Evolutionary conservation across 2,113 vertebrate species (phyloP).

Genomic region (Sturnira hondurensis): DNA sequence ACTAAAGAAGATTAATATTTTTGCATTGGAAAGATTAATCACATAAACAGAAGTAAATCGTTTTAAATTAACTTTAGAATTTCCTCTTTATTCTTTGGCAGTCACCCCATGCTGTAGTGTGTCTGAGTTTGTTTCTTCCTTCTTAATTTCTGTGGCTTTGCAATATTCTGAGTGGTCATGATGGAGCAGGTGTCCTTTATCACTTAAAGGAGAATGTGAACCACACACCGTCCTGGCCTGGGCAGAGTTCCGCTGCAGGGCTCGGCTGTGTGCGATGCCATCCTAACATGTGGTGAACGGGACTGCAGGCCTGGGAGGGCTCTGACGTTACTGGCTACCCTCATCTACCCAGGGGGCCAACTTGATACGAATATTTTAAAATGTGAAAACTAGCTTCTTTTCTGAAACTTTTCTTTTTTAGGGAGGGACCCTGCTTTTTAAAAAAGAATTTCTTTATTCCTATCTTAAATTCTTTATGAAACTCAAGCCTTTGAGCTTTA

Average conservation of each 20-base stretch:
- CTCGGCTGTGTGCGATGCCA: not conserved
- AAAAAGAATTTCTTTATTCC: constrained; percentile 28
- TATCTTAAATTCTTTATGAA: not conserved
- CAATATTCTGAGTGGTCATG: not conserved
- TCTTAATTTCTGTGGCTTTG: constrained; percentile 30
- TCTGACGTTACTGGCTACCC: not conserved
- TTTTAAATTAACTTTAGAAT: constrained; percentile 3
- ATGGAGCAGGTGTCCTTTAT: not conserved
- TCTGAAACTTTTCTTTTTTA: not conserved
- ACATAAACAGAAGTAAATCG: constrained; percentile 34
- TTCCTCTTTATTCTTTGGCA: constrained; percentile 27
- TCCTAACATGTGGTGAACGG: rapidly evolving
- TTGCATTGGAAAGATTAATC: constrained; percentile 57
- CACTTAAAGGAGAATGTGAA: not conserved
- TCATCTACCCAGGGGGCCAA: not conserved
- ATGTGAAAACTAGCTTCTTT: not conserved
- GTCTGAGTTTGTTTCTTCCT: constrained; percentile 27
- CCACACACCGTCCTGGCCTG: not conserved
- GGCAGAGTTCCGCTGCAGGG: not conserved
- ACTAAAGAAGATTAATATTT: constrained; percentile 42
- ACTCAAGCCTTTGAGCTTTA: not conserved
- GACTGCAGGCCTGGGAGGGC: not conserved
- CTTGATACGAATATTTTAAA: not conserved
- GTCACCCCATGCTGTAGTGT: not conserved
- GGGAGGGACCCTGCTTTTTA: not conserved